These are phyloP conservation scores for Phylloscopus trochilus DNA, from an alignment of 2,113 vertebrate genomes.

Conservation along the genomic window DNA sequence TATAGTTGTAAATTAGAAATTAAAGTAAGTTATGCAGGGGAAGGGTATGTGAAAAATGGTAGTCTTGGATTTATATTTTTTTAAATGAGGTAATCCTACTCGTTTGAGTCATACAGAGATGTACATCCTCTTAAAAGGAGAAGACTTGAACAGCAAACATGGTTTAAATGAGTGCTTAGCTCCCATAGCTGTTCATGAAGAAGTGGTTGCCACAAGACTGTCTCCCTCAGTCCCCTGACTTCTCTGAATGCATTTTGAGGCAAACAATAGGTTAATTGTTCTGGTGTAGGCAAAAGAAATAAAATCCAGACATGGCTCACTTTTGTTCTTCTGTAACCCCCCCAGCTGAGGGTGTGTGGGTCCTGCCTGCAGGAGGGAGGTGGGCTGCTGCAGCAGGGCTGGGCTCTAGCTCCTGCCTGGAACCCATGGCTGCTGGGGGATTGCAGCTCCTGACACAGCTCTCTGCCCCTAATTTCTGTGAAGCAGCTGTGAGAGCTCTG, in stretches of 20 bases:
- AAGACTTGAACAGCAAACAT: not conserved
- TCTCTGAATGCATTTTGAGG: not conserved
- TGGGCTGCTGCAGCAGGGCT: not conserved
- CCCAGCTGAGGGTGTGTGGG: not conserved
- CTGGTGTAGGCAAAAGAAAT: not conserved
- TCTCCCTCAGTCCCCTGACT: not conserved
- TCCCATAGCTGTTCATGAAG: not conserved
- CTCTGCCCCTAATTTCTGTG: accelerated
- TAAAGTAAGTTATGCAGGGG: not conserved
- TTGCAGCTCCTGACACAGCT: not conserved
- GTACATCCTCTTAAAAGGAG: not conserved
- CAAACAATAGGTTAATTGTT: not conserved
- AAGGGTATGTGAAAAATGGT: not conserved
- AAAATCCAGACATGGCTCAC: not conserved
- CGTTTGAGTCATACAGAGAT: not conserved
- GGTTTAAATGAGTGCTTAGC: not conserved
- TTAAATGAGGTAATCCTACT: not conserved
- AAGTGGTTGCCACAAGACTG: not conserved
- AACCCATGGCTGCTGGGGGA: accelerated
- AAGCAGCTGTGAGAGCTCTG: not conserved
- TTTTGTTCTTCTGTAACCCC: not conserved
- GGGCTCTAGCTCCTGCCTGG: not conserved
- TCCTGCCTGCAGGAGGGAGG: not conserved
- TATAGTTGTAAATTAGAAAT: conserved; percentile 71
- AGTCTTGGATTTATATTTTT: conserved; percentile 23